A percentile compares a stretch with the other conserved stretches of the same genome.
These are phyloP conservation scores for Stenchaetothrips biformis DNA, from an alignment of 2,888 invertebrate genomes.

Conservation along the genomic window DNA sequence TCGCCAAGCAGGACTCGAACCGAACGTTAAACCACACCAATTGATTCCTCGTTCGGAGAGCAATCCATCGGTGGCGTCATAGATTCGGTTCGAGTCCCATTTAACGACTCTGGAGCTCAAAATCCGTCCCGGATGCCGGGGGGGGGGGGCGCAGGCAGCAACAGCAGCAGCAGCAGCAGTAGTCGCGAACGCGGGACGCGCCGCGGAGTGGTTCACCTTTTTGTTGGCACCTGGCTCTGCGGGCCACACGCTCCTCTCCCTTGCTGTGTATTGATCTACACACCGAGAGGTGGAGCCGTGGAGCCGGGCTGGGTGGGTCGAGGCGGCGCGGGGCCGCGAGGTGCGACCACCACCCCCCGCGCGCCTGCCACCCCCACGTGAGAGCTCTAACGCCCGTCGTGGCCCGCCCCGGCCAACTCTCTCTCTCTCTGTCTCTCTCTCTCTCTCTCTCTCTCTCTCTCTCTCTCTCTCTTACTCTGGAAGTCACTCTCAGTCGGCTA, in stretches of 20 bases:
- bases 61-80: too few relatives aligned
- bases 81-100: too few relatives aligned
- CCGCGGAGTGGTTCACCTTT: neutral
- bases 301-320: too few relatives aligned
- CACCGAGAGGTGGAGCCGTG: neutral
- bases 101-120: too few relatives aligned
- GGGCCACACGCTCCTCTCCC: neutral
- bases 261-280: slow-evolving; percentile 10
- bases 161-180: neutral
- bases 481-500: neutral
- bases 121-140: too few relatives aligned
- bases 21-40: too few relatives aligned
- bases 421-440: neutral
- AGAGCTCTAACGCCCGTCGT: neutral
- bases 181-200: neutral
- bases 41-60: too few relatives aligned
- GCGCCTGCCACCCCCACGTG: neutral
- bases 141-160: too few relatives aligned
- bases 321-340: neutral
- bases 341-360: neutral
- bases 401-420: neutral
- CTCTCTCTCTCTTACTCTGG: neutral
- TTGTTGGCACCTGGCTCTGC: slow-evolving; percentile 9
- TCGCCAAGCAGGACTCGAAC: too few relatives aligned
- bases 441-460: neutral